phyloP scores from a whole-genome alignment of 2,888 invertebrate genomes.

The Sesamia inferens region DNA sequence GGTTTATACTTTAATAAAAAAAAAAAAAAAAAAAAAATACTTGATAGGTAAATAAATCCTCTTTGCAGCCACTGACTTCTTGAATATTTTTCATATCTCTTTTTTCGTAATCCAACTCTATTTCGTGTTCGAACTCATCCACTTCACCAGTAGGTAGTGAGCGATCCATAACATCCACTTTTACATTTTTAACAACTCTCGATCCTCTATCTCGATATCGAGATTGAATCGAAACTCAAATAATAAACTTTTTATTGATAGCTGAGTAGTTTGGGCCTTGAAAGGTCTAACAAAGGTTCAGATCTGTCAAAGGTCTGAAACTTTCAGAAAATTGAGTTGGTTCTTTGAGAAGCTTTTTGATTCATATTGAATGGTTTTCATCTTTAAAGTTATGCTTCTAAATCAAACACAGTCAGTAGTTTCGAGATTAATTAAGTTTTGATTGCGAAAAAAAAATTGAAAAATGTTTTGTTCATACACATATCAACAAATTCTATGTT shows the following conservation, averaged over 20 bases:
- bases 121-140: slow-evolving; percentile 1
- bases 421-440: slow-evolving; percentile 8
- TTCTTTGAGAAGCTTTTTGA: slow-evolving; percentile 20
- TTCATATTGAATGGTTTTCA: slow-evolving; percentile 34
- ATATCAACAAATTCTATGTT: too few relatives aligned
- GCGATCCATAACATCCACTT: slow-evolving; percentile 26
- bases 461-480: not conserved
- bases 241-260: slow-evolving; percentile 53
- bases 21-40: too few relatives aligned
- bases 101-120: not conserved
- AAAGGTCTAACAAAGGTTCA: slow-evolving; percentile 41
- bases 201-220: slow-evolving; percentile 14
- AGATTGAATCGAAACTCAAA: slow-evolving; percentile 49
- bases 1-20: too few relatives aligned
- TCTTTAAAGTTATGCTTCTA: slow-evolving; percentile 19
- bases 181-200: slow-evolving; percentile 38
- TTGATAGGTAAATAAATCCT: not conserved
- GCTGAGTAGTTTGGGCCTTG: slow-evolving; percentile 33
- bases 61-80: not conserved
- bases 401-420: slow-evolving; percentile 3
- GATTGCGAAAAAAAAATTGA: not conserved
- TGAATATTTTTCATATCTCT: slow-evolving; percentile 1
- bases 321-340: slow-evolving; percentile 43
- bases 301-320: slow-evolving; percentile 43
- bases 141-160: not conserved